Percentiles rank a stretch among this genome's conserved stretches.
Evolutionary conservation across 92 coral and sea anemone genomes (phyloP).

Genomic region (Bergia puertoricense): DNA sequence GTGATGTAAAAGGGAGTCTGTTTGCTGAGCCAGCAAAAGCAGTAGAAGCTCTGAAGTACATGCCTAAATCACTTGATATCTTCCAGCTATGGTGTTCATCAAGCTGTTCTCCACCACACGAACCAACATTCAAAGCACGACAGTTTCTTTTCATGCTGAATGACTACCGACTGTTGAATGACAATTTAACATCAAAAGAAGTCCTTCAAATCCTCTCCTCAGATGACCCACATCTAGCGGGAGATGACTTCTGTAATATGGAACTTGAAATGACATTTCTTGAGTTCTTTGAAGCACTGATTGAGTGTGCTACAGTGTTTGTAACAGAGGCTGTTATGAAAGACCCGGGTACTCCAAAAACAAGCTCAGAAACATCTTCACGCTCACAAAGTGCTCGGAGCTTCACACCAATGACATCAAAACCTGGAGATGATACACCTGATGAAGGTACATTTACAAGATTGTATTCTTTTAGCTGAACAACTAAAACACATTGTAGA

Average conservation of each 20-base stretch:
- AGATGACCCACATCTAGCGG: conserved; percentile 84
- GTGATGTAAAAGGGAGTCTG: conserved; percentile 74
- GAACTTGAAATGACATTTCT: conserved; percentile 93
- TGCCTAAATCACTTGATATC: conserved; percentile 71
- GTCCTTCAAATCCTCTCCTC: conserved; percentile 71
- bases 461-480: background rate
- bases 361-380: conserved; percentile 73
- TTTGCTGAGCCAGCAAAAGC: conserved; percentile 73
- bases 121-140: conserved; percentile 79
- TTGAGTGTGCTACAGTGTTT: conserved; percentile 85
- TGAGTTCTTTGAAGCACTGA: conserved; percentile 91
- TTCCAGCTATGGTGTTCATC: conserved; percentile 67
- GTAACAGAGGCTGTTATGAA: conserved; percentile 85
- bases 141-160: conserved; percentile 83
- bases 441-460: conserved; percentile 61
- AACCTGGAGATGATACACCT: conserved; percentile 78
- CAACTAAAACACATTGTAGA: background rate
- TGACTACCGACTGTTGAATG: conserved; percentile 77
- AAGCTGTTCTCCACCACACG: conserved; percentile 64
- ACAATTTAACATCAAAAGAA: conserved; percentile 80
- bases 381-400: conserved; percentile 87
- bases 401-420: conserved; percentile 76
- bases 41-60: conserved; percentile 71
- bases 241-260: conserved; percentile 84
- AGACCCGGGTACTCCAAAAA: conserved; percentile 73